These are phyloP conservation scores for Zeugodacus cucurbitae DNA, from an alignment of 1,140 invertebrate genomes.

Conservation along the genomic window DNA sequence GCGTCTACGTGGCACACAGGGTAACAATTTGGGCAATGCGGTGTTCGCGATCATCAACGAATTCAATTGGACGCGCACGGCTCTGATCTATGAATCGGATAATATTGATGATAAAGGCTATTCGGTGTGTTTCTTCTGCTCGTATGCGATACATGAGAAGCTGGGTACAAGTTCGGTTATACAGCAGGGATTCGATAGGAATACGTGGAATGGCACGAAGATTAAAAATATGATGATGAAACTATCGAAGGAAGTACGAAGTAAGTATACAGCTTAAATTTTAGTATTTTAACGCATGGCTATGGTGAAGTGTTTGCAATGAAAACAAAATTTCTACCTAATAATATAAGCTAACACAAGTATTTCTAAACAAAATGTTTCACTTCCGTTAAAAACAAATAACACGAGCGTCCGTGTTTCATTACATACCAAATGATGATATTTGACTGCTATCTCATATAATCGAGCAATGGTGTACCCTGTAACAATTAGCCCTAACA, in stretches of 20 bases:
- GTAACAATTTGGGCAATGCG: constrained; percentile 76
- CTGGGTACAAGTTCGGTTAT: constrained; percentile 65
- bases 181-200: constrained; percentile 74
- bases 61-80: constrained; percentile 77
- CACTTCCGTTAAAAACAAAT: too few relatives aligned
- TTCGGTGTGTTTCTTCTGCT: constrained; percentile 78
- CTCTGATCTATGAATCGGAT: constrained; percentile 76
- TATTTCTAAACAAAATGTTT: too few relatives aligned
- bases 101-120: constrained; percentile 70
- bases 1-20: constrained; percentile 85
- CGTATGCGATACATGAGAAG: constrained; percentile 73
- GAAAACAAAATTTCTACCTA: too few relatives aligned
- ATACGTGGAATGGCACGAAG: constrained; percentile 66
- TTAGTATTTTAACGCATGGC: too few relatives aligned
- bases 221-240: constrained; percentile 74
- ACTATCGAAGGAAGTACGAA: constrained; percentile 77
- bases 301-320: background rate
- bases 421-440: too few relatives aligned
- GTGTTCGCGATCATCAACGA: constrained; percentile 73
- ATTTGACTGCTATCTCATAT: too few relatives aligned
- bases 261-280: constrained; percentile 73
- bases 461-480: background rate
- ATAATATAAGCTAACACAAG: too few relatives aligned
- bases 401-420: too few relatives aligned
- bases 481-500: background rate